Base-by-base conservation (phyloP, 2,113 vertebrate species). In the Grantiella picta region DNA sequence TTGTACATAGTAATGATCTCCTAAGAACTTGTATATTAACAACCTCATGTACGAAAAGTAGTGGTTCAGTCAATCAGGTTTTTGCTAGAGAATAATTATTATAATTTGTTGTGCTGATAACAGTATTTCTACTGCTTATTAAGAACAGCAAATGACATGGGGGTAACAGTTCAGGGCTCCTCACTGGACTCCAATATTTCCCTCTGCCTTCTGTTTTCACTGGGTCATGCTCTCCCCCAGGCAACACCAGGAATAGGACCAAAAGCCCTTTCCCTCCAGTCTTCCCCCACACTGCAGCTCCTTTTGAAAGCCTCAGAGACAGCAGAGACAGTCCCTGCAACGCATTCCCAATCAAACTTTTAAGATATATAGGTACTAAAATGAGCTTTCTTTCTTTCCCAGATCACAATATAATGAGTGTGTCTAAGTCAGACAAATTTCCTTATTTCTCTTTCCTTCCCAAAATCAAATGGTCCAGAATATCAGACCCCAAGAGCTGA, bases 61-160 rank as follows among this genome's bases (percentile, higher is more conserved):
- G 79, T 77, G 54, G 94, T 92, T 92, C 82, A 91, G 73, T 83
- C 89, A 93, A 93, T 91, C 80, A 78, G 61, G 54, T 52, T 86
- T 86, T 65, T 87, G 73, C 87, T 88, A 63, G 87, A 92, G 92
- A 95, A 81, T 95, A 96, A 97, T 92, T 68, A 86, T 83, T 90
- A 35, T 83, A 82, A 93, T 95, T 95, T 94, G 79, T 91, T 90
- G 89, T 73, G 68, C 82, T 54, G 25, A 80, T 96, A 96, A 94
- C 79, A 86, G 90, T 63, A 50, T 88, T 95, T 86, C 61, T 63
- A 82, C 64, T 27, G 63, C 68, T 93, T 93, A 86, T 93, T 90
- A 88, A 90, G 90, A 90, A 90, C 64, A 88, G 88, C 64, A 82
- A 91, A 88, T 82, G 33, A 88, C 89, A 22, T 4, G 11, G 60